A percentile compares a stretch with the other conserved stretches of the same genome.
phyloP scores from a whole-genome alignment of 1,140 invertebrate species.

The Cylas formicarius region DNA sequence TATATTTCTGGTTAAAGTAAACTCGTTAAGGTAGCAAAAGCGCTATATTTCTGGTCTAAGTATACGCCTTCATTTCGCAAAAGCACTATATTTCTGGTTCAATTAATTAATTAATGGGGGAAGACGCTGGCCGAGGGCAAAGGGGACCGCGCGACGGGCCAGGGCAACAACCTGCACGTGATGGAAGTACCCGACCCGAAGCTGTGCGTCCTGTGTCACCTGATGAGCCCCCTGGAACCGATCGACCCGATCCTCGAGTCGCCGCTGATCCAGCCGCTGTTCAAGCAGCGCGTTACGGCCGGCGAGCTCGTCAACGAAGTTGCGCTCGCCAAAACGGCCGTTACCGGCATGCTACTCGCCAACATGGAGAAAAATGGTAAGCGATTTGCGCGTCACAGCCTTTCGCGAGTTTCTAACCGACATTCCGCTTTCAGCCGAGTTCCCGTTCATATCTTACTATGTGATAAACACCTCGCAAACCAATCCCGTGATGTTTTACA shows the following conservation, averaged over 20 bases:
- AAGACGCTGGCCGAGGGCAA: too few species aligned
- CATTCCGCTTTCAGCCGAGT: conserved; percentile 59
- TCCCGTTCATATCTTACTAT: conserved; percentile 86
- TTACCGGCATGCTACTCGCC: conserved; percentile 73
- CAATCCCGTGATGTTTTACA: conserved; percentile 76
- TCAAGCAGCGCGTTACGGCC: conserved; percentile 69
- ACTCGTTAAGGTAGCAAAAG: too few species aligned
- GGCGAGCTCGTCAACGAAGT: conserved; percentile 71
- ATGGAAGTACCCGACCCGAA: conserved; percentile 76
- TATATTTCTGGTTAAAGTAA: too few species aligned
- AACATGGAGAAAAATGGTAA: conserved; percentile 82
- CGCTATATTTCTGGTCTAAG: too few species aligned
- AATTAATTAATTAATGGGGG: conserved; percentile 1
- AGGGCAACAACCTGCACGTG: conserved; percentile 19
- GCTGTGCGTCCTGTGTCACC: conserved; percentile 74
- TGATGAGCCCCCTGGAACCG: conserved; percentile 79
- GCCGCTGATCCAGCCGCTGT: conserved; percentile 65
- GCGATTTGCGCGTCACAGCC: conserved; percentile 6
- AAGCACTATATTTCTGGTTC: conserved; percentile 1
- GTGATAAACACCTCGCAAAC: conserved; percentile 78
- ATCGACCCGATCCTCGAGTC: conserved; percentile 77
- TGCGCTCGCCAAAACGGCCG: conserved; percentile 58
- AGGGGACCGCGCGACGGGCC: too few species aligned
- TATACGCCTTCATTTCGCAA: too few species aligned
- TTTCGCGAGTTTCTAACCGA: not conserved